Evolutionary conservation across 1,140 invertebrate species (phyloP).

Genomic region (Drosophila chauvacae): DNA sequence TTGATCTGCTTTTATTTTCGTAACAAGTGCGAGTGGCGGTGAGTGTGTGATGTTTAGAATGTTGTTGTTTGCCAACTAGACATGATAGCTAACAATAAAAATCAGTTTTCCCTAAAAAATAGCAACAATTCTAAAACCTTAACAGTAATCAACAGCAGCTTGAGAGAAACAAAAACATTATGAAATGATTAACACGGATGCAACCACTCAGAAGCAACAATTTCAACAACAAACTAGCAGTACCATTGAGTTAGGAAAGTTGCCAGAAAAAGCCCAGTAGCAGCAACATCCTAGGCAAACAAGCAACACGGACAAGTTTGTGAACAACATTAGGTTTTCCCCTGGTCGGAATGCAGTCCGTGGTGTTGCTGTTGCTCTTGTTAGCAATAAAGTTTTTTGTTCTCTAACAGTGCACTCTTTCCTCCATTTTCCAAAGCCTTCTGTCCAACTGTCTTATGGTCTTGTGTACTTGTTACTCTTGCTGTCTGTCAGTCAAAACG

Average conservation of each 20-base stretch:
- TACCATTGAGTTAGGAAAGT: neutral
- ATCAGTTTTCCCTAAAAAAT: no score
- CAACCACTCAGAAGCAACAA: constrained; percentile 3
- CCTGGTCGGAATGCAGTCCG: constrained; percentile 1
- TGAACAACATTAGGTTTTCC: constrained; percentile 42
- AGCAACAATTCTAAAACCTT: no score
- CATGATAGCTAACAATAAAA: no score
- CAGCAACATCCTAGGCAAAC: constrained; percentile 59
- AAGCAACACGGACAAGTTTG: constrained; percentile 65
- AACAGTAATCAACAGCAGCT: neutral
- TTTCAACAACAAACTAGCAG: neutral
- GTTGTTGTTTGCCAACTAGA: no score
- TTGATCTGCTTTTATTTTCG: no score
- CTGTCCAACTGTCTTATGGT: constrained; percentile 58
- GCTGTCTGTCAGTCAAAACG: constrained; percentile 75
- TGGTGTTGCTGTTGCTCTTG: constrained; percentile 16
- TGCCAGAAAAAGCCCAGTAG: constrained; percentile 16
- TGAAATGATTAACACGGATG: neutral
- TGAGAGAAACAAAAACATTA: neutral
- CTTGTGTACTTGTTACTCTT: constrained; percentile 63
- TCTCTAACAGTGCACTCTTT: constrained; percentile 24
- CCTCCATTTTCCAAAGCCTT: constrained; percentile 23
- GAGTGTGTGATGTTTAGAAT: no score
- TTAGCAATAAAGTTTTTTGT: constrained; percentile 42
- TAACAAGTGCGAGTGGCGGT: no score